A percentile compares a stretch with the other conserved stretches of the same genome.
These are phyloP conservation scores for Monoplex corrugatus DNA, from an alignment of 2,888 invertebrate species.

Conservation along the genomic window DNA sequence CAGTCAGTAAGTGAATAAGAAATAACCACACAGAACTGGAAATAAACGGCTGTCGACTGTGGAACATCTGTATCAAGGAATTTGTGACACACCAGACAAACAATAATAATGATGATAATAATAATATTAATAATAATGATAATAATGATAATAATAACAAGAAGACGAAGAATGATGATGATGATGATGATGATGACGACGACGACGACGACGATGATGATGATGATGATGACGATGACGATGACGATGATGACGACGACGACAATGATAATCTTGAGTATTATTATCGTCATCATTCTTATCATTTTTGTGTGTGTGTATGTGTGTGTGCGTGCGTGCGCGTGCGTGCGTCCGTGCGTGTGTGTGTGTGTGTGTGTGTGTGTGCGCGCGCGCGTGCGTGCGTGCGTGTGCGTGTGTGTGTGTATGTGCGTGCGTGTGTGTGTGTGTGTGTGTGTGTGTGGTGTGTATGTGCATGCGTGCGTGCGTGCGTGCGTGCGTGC, in stretches of 20 bases:
- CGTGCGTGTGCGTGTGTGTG: background rate
- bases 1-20: too few species aligned
- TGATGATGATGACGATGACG: background rate
- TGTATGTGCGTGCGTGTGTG: background rate
- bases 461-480: too few species aligned
- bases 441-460: background rate
- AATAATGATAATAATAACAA: background rate
- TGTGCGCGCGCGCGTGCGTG: background rate
- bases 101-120: too few species aligned
- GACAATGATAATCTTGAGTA: background rate
- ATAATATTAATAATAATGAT: too few species aligned
- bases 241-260: slow-evolving; percentile 18
- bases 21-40: too few species aligned
- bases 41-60: too few species aligned
- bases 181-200: slow-evolving; percentile 31
- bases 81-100: too few species aligned
- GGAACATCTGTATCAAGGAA: too few species aligned
- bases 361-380: slow-evolving; percentile 23
- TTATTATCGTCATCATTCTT: too few species aligned
- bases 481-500: too few species aligned
- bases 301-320: background rate
- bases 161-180: slow-evolving; percentile 33
- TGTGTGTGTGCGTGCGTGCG: background rate
- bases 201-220: slow-evolving; percentile 30
- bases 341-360: slow-evolving; percentile 6